Evolutionary conservation across 2,113 vertebrate species (phyloP).

Genomic region (Tenrec ecaudatus): DNA sequence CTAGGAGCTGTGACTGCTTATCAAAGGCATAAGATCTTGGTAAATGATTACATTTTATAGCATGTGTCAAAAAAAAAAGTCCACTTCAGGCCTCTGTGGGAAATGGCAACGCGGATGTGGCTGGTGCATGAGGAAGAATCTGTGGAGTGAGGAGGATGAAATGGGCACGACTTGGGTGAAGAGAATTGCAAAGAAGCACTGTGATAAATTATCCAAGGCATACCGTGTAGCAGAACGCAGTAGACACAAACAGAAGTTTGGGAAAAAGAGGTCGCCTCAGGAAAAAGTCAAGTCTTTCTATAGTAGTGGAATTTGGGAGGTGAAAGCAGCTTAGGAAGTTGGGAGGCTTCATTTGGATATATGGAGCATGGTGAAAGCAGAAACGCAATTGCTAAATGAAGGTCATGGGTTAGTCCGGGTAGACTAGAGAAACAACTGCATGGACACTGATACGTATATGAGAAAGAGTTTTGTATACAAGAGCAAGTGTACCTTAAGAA

Average conservation of each 20-base stretch:
- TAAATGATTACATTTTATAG: background rate
- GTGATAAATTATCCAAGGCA: slow-evolving; percentile 98
- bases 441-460: no score
- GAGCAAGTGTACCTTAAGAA: no score
- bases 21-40: background rate
- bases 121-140: slow-evolving; percentile 17
- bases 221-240: slow-evolving; percentile 98
- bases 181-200: slow-evolving; percentile 96
- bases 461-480: no score
- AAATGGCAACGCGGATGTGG: background rate
- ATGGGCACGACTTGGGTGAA: slow-evolving; percentile 99
- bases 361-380: slow-evolving; percentile 95
- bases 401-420: slow-evolving; percentile 58
- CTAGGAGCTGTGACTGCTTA: background rate
- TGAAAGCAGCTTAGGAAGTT: slow-evolving; percentile 95
- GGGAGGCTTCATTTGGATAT: slow-evolving; percentile 99
- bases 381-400: slow-evolving; percentile 97
- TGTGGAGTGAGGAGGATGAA: slow-evolving; percentile 94
- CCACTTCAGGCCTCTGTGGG: background rate
- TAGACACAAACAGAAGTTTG: slow-evolving; percentile 94
- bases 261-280: background rate
- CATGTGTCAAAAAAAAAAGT: no score
- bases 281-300: slow-evolving; percentile 95
- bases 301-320: slow-evolving; percentile 95
- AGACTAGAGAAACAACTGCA: no score